Conservation (phyloP, 2,113 vertebrate genomes). For the Melanostigma gelatinosum region DNA sequence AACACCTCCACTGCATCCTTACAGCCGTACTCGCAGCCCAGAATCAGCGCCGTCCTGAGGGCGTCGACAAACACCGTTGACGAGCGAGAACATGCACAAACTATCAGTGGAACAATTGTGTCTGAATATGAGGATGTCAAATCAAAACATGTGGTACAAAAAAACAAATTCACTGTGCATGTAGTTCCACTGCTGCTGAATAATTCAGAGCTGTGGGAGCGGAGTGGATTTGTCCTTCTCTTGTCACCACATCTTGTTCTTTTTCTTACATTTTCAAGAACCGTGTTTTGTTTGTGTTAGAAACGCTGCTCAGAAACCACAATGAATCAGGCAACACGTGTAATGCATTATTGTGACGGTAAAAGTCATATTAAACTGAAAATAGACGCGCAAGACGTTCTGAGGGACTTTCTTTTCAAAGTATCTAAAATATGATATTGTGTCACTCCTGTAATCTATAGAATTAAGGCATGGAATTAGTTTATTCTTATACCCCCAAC, state of each 20-base stretch:
- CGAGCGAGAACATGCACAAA: neutral
- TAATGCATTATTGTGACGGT: neutral
- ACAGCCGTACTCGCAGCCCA: conserved; percentile 94
- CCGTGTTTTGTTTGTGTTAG: neutral
- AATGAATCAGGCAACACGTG: neutral
- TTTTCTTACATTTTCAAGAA: neutral
- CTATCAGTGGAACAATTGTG: neutral
- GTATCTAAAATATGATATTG: neutral
- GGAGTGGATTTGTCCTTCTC: neutral
- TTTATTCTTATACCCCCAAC: neutral
- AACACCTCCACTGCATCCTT: conserved; percentile 93
- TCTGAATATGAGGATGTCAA: neutral
- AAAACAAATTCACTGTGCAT: neutral
- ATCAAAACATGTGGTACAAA: neutral
- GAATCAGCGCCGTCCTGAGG: conserved; percentile 91
- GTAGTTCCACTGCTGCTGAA: neutral
- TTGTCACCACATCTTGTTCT: neutral
- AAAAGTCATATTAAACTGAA: neutral
- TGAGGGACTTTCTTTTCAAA: neutral
- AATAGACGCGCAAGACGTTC: neutral
- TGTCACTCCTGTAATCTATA: neutral
- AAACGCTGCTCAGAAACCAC: neutral
- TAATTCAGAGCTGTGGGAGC: neutral
- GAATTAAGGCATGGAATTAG: neutral
- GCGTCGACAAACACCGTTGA: neutral